Percentiles rank a stretch among this genome's conserved stretches.
Conservation (phyloP, 1,140 invertebrate species). For the Habropoda laboriosa region DNA sequence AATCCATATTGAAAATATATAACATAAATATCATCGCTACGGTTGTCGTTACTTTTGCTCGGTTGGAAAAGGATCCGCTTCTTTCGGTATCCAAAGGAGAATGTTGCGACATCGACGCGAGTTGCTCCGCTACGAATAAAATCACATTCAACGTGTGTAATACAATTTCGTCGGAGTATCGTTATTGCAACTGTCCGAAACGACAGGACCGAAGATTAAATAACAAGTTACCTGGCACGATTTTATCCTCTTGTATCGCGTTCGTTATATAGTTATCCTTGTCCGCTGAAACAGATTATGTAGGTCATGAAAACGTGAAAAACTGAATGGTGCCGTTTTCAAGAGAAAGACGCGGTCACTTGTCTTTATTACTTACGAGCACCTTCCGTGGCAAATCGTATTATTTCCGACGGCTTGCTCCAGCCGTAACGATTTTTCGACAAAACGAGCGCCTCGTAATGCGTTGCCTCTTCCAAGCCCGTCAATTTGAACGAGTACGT, state of each 20-base stretch:
- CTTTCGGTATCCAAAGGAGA: conserved; percentile 41
- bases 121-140: conserved; percentile 60
- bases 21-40: conserved; percentile 26
- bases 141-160: not conserved
- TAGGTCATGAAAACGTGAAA: not conserved
- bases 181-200: not conserved
- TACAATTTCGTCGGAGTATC: not conserved
- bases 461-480: conserved; percentile 85
- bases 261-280: conserved; percentile 28
- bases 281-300: conserved; percentile 19
- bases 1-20: conserved; percentile 23
- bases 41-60: not conserved
- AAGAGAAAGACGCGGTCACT: not conserved
- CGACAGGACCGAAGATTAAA: not conserved
- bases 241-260: conserved; percentile 43
- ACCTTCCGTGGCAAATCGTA: conserved; percentile 86
- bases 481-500: conserved; percentile 86
- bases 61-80: conserved; percentile 20
- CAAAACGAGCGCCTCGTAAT: conserved; percentile 87
- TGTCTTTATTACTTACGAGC: conserved; percentile 80
- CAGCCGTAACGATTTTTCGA: conserved; percentile 88
- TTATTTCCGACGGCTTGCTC: conserved; percentile 85
- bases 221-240: conserved; percentile 22
- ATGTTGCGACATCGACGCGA: conserved; percentile 67
- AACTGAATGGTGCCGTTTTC: not conserved